phyloP scores from a whole-genome alignment of 2,797 vertebrate genomes.

The Prionace glauca region DNA sequence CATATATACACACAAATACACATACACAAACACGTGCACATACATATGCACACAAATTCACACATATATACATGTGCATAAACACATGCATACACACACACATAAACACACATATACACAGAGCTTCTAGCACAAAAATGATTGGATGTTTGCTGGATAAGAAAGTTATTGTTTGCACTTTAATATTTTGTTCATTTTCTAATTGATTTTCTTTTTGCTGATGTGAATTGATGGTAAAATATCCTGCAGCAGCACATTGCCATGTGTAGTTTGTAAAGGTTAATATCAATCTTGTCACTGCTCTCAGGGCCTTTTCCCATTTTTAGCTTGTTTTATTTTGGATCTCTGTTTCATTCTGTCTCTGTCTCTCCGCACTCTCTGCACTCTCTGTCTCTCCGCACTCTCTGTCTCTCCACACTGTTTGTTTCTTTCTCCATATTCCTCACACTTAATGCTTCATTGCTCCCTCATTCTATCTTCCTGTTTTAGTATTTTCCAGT shows the following conservation, averaged over 20 bases:
- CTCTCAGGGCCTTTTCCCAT: not conserved
- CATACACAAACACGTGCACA: no score
- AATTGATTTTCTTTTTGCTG: not conserved
- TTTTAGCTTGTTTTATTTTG: not conserved
- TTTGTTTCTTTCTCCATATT: not conserved
- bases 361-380: no score
- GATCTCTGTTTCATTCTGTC: not conserved
- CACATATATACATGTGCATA: no score
- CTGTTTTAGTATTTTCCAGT: not conserved
- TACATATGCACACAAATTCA: not conserved
- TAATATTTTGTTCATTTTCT: not conserved
- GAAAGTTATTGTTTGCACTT: not conserved
- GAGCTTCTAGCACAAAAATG: not conserved
- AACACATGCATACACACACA: no score
- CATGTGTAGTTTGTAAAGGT: not conserved
- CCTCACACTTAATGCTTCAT: not conserved
- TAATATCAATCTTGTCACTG: not conserved
- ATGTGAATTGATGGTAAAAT: slow-evolving; percentile 31
- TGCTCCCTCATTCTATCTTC: not conserved
- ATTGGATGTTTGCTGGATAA: not conserved
- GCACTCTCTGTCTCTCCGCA: not conserved
- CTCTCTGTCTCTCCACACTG: not conserved
- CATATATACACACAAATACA: no score
- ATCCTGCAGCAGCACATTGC: slow-evolving; percentile 3
- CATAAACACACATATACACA: not conserved